These are phyloP conservation scores for Physeter macrocephalus DNA, from an alignment of 2,113 vertebrate genomes.

Conservation along the genomic window DNA sequence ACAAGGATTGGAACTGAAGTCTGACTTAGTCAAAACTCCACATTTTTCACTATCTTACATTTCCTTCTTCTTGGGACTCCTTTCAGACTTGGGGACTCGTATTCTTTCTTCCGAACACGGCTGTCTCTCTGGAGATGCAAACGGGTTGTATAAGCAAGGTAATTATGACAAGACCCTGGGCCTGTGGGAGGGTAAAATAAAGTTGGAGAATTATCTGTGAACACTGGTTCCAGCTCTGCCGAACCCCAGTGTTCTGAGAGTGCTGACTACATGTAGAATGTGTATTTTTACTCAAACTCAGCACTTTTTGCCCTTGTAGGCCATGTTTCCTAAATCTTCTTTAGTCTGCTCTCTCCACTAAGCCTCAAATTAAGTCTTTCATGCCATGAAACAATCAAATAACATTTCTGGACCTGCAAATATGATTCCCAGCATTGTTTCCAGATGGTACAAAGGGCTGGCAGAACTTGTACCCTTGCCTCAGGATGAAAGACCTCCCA, in stretches of 20 bases:
- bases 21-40: neutral
- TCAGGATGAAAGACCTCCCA: neutral
- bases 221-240: neutral
- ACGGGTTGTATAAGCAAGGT: neutral
- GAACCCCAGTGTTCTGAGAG: neutral
- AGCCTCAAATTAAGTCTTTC: neutral
- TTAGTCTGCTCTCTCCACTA: neutral
- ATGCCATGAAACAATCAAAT: neutral
- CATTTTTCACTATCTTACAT: neutral
- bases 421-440: neutral
- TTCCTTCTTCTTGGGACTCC: neutral
- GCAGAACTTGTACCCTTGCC: neutral
- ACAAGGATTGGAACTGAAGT: neutral
- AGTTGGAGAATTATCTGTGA: neutral
- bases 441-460: neutral
- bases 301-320: neutral
- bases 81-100: neutral
- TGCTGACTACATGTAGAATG: neutral
- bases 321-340: neutral
- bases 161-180: constrained; percentile 11
- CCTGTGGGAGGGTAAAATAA: neutral
- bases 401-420: constrained; percentile 3
- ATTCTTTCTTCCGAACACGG: neutral
- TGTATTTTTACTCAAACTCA: neutral
- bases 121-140: constrained; percentile 1